These are phyloP conservation scores for Pygoscelis antarcticus DNA, from an alignment of 2,113 vertebrate genomes.

Conservation along the genomic window DNA sequence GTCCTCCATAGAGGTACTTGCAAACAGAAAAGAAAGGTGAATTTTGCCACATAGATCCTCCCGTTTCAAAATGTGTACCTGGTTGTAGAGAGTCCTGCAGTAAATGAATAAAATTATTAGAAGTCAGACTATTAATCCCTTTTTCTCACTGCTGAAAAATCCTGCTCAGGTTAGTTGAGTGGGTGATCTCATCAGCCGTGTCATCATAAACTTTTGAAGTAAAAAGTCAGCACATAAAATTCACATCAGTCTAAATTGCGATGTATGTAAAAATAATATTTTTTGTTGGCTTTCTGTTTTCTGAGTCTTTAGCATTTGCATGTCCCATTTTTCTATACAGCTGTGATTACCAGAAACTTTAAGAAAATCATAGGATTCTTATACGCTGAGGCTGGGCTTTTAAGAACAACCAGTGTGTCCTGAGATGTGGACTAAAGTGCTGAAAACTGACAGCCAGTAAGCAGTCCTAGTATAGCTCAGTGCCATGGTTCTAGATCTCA, in stretches of 20 bases:
- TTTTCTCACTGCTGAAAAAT: background rate
- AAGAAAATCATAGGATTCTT: background rate
- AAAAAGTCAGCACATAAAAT: background rate
- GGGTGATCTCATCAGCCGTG: background rate
- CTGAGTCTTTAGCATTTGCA: background rate
- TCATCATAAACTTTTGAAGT: background rate
- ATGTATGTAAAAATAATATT: background rate
- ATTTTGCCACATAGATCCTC: background rate
- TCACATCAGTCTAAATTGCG: background rate
- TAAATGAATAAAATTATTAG: background rate
- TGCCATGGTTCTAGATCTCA: background rate
- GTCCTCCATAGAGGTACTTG: background rate
- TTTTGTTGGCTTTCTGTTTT: background rate
- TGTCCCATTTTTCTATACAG: background rate
- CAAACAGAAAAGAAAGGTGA: background rate
- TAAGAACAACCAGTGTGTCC: background rate
- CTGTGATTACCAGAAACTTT: background rate
- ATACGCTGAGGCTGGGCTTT: background rate
- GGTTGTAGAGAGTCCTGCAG: background rate
- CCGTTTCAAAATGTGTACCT: background rate
- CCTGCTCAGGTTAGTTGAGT: background rate
- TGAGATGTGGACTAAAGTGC: background rate
- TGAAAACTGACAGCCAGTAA: background rate
- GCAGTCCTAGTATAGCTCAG: background rate
- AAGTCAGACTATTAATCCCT: background rate